phyloP scores from a whole-genome alignment of 2,888 invertebrate genomes.

The Aromia moschata region DNA sequence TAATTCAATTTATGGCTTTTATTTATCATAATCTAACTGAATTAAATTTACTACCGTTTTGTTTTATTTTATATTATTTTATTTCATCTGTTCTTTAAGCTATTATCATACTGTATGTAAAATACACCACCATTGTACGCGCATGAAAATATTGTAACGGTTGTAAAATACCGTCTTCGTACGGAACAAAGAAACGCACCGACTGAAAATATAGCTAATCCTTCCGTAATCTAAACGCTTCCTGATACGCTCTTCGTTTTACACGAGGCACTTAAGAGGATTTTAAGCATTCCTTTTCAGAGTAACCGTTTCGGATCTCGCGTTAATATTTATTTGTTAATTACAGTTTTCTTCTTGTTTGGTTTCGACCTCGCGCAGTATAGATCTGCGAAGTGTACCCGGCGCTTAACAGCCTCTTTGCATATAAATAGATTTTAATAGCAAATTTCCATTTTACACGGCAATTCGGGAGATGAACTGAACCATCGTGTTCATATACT shows the following conservation, averaged over 20 bases:
- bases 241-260: neutral
- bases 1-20: too few relatives aligned
- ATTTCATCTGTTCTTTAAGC: too few relatives aligned
- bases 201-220: too few relatives aligned
- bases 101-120: too few relatives aligned
- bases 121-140: too few relatives aligned
- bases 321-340: constrained; percentile 28
- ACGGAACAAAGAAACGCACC: too few relatives aligned
- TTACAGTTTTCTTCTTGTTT: constrained; percentile 24
- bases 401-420: constrained; percentile 36
- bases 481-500: too few relatives aligned
- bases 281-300: constrained; percentile 12
- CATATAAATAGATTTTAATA: constrained; percentile 46
- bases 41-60: too few relatives aligned
- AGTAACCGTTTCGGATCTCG: constrained; percentile 10
- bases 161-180: too few relatives aligned
- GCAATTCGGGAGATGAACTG: constrained; percentile 20
- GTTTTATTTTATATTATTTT: too few relatives aligned
- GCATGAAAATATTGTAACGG: too few relatives aligned
- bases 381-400: constrained; percentile 10
- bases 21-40: too few relatives aligned
- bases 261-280: constrained; percentile 9
- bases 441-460: constrained; percentile 29
- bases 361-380: neutral
- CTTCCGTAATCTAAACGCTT: neutral